A percentile compares a stretch with the other conserved stretches of the same genome.
phyloP scores from a whole-genome alignment of 2,113 vertebrate genomes.

The Oplegnathus fasciatus region DNA sequence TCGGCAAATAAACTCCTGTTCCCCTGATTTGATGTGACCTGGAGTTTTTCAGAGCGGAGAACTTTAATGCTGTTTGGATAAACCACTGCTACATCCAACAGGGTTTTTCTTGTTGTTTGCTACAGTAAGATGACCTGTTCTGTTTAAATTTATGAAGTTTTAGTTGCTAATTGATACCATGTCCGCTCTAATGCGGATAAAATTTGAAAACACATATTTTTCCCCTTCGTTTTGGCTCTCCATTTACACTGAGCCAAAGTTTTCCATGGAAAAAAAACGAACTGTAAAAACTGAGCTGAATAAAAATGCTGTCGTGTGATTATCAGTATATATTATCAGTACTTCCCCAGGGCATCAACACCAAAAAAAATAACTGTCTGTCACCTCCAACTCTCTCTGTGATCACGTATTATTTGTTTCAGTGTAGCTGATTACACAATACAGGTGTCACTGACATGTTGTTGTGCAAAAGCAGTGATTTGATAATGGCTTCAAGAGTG shows the following conservation, averaged over 20 bases:
- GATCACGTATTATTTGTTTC: neutral
- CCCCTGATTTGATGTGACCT: slow-evolving; percentile 48
- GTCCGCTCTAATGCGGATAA: neutral
- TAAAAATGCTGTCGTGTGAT: neutral
- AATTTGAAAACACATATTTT: slow-evolving; percentile 12
- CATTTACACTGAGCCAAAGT: slow-evolving; percentile 2
- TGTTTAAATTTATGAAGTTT: neutral
- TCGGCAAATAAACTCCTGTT: slow-evolving; percentile 49
- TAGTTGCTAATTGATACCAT: slow-evolving; percentile 38
- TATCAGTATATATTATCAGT: neutral
- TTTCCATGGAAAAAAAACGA: slow-evolving; percentile 7
- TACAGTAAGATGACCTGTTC: slow-evolving; percentile 11
- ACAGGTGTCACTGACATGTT: neutral
- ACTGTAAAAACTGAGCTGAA: neutral
- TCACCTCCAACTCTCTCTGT: neutral
- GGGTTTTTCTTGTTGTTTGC: neutral
- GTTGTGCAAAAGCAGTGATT: neutral
- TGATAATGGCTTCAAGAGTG: neutral
- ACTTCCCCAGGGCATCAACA: neutral
- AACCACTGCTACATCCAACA: slow-evolving; percentile 19
- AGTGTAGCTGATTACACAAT: neutral
- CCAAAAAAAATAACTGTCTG: neutral
- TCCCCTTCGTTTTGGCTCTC: slow-evolving; percentile 11
- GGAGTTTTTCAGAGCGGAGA: slow-evolving; percentile 8
- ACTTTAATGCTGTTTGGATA: slow-evolving; percentile 45